phyloP scores from a whole-genome alignment of 1,140 invertebrate genomes.

The Zaprionus davidi region DNA sequence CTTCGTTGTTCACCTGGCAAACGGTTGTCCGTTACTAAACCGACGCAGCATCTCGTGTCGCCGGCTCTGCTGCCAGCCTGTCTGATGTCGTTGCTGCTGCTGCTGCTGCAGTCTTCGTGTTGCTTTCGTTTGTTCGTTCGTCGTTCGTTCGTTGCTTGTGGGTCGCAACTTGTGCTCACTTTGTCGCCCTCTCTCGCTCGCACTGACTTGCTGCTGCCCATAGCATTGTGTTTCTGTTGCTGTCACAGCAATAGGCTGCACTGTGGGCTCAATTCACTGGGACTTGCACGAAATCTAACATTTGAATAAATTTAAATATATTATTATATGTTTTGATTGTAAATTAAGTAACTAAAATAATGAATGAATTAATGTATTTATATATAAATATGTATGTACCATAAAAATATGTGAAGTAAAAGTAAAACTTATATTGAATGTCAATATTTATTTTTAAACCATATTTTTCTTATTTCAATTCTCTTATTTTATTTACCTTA shows the following conservation, averaged over 20 bases:
- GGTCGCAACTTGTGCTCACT: constrained; percentile 34
- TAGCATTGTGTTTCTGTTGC: constrained; percentile 16
- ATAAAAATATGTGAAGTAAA: too few relatives aligned
- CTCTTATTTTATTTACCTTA: too few relatives aligned
- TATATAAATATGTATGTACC: too few relatives aligned
- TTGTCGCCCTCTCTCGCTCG: constrained; percentile 24
- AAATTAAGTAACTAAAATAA: not conserved
- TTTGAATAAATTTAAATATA: too few relatives aligned
- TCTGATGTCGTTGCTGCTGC: constrained; percentile 25
- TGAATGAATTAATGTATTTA: too few relatives aligned
- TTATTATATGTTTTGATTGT: too few relatives aligned
- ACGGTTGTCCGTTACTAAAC: constrained; percentile 64
- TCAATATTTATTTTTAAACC: too few relatives aligned
- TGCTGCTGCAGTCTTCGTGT: constrained; percentile 34
- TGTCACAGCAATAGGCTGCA: constrained; percentile 17
- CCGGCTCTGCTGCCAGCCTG: constrained; percentile 22
- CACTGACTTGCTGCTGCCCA: constrained; percentile 23
- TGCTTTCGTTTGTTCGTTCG: constrained; percentile 16
- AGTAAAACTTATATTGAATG: too few relatives aligned
- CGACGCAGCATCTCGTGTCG: constrained; percentile 50
- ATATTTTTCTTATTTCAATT: too few relatives aligned
- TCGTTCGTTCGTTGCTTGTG: constrained; percentile 25
- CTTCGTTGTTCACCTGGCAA: constrained; percentile 72
- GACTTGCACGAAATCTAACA: not conserved
- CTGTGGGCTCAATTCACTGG: not conserved